phyloP scores from a whole-genome alignment of 2,113 vertebrate species.

The Tachysurus fulvidraco region DNA sequence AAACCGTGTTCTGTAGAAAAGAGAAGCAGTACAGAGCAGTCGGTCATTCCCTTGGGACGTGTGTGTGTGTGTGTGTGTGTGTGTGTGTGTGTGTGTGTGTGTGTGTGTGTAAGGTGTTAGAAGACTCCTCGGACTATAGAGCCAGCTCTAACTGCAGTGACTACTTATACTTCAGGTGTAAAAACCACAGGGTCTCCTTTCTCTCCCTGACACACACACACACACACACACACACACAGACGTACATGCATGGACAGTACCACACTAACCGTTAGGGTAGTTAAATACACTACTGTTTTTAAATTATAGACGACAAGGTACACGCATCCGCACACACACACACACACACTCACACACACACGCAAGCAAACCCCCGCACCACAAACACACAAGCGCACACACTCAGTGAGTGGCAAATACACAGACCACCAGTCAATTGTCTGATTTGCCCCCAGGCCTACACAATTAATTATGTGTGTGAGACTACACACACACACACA shows the following conservation, averaged over 20 bases:
- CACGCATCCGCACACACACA: background rate
- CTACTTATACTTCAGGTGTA: slow-evolving; percentile 14
- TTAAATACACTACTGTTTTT: background rate
- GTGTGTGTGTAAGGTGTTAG: slow-evolving; percentile 19
- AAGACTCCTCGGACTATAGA: background rate
- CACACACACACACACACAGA: slow-evolving; percentile 22
- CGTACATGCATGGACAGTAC: background rate
- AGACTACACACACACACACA: background rate
- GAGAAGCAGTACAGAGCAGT: slow-evolving; percentile 31
- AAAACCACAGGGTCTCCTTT: slow-evolving; percentile 34
- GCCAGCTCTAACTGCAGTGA: background rate
- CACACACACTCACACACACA: background rate
- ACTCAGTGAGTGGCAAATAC: background rate
- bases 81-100: slow-evolving; percentile 9
- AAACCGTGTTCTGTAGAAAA: slow-evolving; percentile 46
- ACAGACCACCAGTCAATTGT: slow-evolving; percentile 17
- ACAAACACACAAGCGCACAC: background rate
- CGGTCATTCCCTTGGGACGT: slow-evolving; percentile 30
- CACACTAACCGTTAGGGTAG: background rate
- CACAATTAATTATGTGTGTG: slow-evolving; percentile 19
- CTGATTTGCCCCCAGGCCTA: slow-evolving; percentile 22
- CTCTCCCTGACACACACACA: background rate
- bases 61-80: too few species aligned
- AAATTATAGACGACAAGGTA: background rate
- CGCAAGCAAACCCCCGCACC: background rate